Percentiles rank a stretch among this genome's conserved stretches.
Conservation (phyloP, 2,113 vertebrate species). For the Paramormyrops kingsleyae region DNA sequence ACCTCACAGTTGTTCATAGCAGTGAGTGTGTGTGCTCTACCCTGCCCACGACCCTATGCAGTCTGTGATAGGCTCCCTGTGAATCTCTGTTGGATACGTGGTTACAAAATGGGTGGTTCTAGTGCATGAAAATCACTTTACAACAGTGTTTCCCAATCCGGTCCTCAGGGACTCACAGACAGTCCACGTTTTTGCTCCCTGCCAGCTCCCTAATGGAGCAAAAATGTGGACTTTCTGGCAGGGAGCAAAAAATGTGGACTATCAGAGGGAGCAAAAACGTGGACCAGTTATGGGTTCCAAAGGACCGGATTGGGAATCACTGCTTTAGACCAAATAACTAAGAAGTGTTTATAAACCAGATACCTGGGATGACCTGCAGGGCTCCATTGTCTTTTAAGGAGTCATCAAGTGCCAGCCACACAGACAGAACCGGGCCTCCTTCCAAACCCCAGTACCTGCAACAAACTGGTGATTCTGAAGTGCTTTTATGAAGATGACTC, state of each 20-base stretch:
- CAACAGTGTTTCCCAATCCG: neutral
- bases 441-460: conserved; percentile 67
- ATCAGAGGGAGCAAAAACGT: neutral
- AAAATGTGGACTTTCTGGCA: neutral
- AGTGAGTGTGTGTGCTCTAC: neutral
- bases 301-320: neutral
- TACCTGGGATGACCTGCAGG: conserved; percentile 71
- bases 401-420: conserved; percentile 69
- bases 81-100: neutral
- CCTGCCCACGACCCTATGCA: neutral
- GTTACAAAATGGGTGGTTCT: neutral
- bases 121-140: neutral
- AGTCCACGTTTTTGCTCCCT: neutral
- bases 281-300: neutral
- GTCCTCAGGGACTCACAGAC: neutral
- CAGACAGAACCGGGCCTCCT: conserved; percentile 64
- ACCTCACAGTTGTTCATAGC: neutral
- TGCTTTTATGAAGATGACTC: neutral
- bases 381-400: conserved; percentile 62
- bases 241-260: no score
- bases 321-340: neutral
- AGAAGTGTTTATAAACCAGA: neutral
- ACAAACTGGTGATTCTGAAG: neutral
- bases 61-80: neutral
- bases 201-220: neutral